Evolutionary conservation across 1,140 invertebrate genomes (phyloP).

Genomic region (Drosophila ohnishii): DNA sequence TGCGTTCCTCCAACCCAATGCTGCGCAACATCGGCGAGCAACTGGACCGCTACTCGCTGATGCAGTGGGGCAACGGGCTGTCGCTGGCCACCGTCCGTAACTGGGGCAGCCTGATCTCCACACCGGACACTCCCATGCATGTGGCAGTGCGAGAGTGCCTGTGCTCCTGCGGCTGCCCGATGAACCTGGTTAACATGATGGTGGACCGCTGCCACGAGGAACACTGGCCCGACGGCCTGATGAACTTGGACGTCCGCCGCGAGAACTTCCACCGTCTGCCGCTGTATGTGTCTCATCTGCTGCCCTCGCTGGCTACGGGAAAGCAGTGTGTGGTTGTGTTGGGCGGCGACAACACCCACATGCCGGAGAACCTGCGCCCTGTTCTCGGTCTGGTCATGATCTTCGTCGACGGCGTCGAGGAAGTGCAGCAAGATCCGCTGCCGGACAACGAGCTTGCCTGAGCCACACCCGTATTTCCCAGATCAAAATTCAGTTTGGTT

Average conservation of each 20-base stretch:
- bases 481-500: slow-evolving; percentile 36
- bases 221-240: slow-evolving; percentile 58
- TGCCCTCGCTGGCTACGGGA: slow-evolving; percentile 22
- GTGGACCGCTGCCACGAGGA: slow-evolving; percentile 64
- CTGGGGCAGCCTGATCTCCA: slow-evolving; percentile 68
- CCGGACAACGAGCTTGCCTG: slow-evolving; percentile 22
- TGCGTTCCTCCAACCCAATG: slow-evolving; percentile 58
- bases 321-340: slow-evolving; percentile 58
- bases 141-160: slow-evolving; percentile 47
- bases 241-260: slow-evolving; percentile 46
- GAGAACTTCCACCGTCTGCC: slow-evolving; percentile 35
- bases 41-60: slow-evolving; percentile 58
- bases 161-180: slow-evolving; percentile 46
- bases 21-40: slow-evolving; percentile 60
- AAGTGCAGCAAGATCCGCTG: slow-evolving; percentile 15
- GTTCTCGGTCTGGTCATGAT: slow-evolving; percentile 54
- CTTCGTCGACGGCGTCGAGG: slow-evolving; percentile 60
- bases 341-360: slow-evolving; percentile 57
- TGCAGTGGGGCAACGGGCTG: slow-evolving; percentile 54
- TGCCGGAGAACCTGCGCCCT: slow-evolving; percentile 59
- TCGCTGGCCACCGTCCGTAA: slow-evolving; percentile 29
- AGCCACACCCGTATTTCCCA: neutral
- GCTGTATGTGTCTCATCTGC: slow-evolving; percentile 43
- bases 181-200: slow-evolving; percentile 54
- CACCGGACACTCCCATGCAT: slow-evolving; percentile 53